These are phyloP conservation scores for Astreopora myriophthalma DNA, from an alignment of 64 coral and sea anemone species.

Conservation along the genomic window DNA sequence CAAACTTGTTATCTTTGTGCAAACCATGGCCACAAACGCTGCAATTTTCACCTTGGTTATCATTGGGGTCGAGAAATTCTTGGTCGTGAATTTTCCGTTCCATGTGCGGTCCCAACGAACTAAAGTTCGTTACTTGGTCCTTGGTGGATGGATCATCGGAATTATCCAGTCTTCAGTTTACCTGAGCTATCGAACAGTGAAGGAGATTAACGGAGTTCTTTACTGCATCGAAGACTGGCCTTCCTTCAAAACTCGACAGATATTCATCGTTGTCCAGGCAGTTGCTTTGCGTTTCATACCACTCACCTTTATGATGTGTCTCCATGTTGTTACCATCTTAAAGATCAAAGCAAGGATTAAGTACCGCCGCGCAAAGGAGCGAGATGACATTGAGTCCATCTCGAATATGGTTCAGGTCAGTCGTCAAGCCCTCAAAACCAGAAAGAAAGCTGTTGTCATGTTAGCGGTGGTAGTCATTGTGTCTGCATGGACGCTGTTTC, in stretches of 20 bases:
- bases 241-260: slow-evolving; percentile 2
- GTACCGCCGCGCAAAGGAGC: background rate
- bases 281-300: slow-evolving; percentile 62
- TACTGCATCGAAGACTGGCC: slow-evolving; percentile 67
- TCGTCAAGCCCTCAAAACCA: slow-evolving; percentile 19
- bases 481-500: slow-evolving; percentile 61
- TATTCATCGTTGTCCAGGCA: slow-evolving; percentile 44
- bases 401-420: slow-evolving; percentile 2
- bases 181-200: slow-evolving; percentile 16
- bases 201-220: background rate
- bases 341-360: slow-evolving; percentile 38
- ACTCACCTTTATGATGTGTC: slow-evolving; percentile 56
- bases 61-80: slow-evolving; percentile 87
- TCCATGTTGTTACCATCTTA: slow-evolving; percentile 69
- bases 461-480: slow-evolving; percentile 52
- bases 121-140: slow-evolving; percentile 66
- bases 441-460: slow-evolving; percentile 74
- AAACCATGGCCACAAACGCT: slow-evolving; percentile 58
- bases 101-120: slow-evolving; percentile 61
- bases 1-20: slow-evolving; percentile 66
- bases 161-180: slow-evolving; percentile 34
- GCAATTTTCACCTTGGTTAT: slow-evolving; percentile 69
- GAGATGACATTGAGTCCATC: background rate
- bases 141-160: slow-evolving; percentile 61
- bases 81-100: slow-evolving; percentile 89